phyloP scores from a whole-genome alignment of 2,797 vertebrate genomes.

The Spizella passerina region DNA sequence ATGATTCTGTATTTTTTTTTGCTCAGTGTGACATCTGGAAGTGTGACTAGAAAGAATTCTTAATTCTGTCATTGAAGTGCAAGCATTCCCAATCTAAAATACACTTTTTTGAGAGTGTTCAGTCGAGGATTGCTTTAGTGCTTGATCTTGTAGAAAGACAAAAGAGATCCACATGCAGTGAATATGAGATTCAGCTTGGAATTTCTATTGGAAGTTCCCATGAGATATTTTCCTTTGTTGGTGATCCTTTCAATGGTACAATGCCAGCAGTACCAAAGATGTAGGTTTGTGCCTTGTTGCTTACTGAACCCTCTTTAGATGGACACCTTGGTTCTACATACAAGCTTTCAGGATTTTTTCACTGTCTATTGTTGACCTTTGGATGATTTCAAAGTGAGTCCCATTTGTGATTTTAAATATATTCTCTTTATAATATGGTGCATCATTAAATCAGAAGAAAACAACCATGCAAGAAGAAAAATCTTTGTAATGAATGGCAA shows the following conservation, averaged over 20 bases:
- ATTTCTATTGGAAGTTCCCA: background rate
- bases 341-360: background rate
- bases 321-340: background rate
- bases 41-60: background rate
- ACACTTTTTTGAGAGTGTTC: background rate
- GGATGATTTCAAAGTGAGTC: background rate
- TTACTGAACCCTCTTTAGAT: background rate
- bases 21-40: background rate
- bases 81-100: background rate
- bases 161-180: background rate
- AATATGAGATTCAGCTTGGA: background rate
- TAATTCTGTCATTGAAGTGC: background rate
- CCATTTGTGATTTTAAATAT: background rate
- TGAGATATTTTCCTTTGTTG: background rate
- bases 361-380: background rate
- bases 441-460: background rate
- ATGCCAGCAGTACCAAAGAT: background rate
- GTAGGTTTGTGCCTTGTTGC: accelerated
- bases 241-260: background rate
- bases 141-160: background rate
- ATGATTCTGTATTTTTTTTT: background rate
- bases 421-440: background rate
- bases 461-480: accelerated
- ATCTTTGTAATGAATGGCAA: background rate
- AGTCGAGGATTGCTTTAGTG: background rate